phyloP scores from a whole-genome alignment of 2,888 invertebrate species.

The Diarsia dahlii region DNA sequence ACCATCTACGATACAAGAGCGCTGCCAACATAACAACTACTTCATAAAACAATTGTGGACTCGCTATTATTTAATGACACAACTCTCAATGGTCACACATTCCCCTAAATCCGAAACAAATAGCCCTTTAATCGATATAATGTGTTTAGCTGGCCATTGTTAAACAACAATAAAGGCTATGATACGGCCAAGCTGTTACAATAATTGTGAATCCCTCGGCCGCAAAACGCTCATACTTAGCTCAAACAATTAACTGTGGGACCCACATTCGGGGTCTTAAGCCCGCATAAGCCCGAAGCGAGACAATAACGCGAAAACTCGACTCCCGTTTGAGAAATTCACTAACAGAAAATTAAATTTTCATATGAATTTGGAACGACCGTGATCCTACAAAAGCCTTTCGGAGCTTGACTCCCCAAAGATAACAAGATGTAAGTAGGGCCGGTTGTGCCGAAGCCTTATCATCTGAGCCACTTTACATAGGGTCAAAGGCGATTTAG shows the following conservation, averaged over 20 bases:
- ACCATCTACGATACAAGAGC: neutral
- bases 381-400: constrained; percentile 86
- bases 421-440: constrained; percentile 86
- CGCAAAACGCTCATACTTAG: constrained; percentile 86
- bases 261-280: constrained; percentile 82
- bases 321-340: constrained; percentile 84
- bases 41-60: constrained; percentile 12
- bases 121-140: constrained; percentile 72
- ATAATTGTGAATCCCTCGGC: constrained; percentile 84
- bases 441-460: constrained; percentile 81
- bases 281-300: constrained; percentile 85
- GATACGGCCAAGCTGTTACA: constrained; percentile 85
- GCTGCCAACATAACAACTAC: neutral
- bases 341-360: constrained; percentile 89
- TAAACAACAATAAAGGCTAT: constrained; percentile 81
- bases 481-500: constrained; percentile 84
- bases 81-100: constrained; percentile 44
- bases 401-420: constrained; percentile 80
- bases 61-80: constrained; percentile 27
- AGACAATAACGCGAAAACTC: constrained; percentile 87
- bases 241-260: constrained; percentile 88
- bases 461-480: constrained; percentile 83
- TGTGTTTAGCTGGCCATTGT: constrained; percentile 77
- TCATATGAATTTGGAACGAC: constrained; percentile 86
- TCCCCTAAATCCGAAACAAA: constrained; percentile 71